Evolutionary conservation across 64 coral and sea anemone species (phyloP).

Genomic region (Dendronephthya gigantea): DNA sequence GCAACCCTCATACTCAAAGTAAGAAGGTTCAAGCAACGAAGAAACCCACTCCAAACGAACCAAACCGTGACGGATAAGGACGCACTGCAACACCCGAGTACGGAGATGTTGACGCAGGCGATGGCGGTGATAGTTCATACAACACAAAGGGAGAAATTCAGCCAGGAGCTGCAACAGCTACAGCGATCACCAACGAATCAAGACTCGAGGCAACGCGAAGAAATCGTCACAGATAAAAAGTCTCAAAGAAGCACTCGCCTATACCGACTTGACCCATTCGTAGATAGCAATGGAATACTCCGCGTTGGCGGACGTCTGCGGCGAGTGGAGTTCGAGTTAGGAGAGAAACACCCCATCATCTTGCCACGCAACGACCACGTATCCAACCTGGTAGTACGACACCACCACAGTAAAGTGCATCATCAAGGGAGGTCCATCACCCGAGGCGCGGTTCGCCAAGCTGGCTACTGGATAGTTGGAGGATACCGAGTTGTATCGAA

Average conservation of each 20-base stretch:
- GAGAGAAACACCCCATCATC: conserved; percentile 5
- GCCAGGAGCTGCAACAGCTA: background rate
- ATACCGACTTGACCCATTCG: background rate
- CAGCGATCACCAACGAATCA: background rate
- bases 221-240: background rate
- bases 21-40: background rate
- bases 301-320: no score
- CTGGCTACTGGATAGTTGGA: background rate
- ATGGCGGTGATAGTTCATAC: background rate
- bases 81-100: background rate
- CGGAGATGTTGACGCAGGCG: background rate
- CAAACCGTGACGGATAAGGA: background rate
- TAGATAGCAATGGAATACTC: no score
- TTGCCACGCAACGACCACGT: conserved; percentile 5
- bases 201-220: background rate
- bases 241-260: background rate
- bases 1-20: background rate
- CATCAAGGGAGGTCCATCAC: conserved; percentile 3
- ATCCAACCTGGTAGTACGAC: background rate
- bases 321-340: background rate
- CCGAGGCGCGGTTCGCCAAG: background rate
- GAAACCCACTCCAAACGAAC: background rate
- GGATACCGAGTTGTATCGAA: background rate
- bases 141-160: background rate
- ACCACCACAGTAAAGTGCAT: background rate